phyloP scores from a whole-genome alignment of 2,888 invertebrate genomes.

The Ryuthela nishihirai region DNA sequence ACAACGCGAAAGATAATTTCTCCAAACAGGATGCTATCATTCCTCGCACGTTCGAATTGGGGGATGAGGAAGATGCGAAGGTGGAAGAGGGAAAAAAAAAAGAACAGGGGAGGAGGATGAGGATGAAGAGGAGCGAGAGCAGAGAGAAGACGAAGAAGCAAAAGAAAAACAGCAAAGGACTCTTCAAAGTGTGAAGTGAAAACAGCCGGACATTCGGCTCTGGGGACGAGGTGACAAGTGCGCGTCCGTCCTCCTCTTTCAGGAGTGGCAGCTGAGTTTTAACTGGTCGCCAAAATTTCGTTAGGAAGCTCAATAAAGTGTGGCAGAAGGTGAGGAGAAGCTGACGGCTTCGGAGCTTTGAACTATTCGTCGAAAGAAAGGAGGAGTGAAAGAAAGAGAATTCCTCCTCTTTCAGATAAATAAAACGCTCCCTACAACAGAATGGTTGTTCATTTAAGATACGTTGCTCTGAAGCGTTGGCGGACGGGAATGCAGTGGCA shows the following conservation, averaged over 20 bases:
- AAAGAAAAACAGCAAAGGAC: too few species aligned
- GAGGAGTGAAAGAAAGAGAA: too few species aligned
- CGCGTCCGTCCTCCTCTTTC: neutral
- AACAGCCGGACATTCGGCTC: conserved; percentile 4
- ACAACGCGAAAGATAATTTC: too few species aligned
- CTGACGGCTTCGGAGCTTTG: too few species aligned
- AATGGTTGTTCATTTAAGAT: too few species aligned
- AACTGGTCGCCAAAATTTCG: conserved; percentile 23
- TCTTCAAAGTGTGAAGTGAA: neutral
- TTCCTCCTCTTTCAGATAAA: too few species aligned
- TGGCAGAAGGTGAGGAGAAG: too few species aligned
- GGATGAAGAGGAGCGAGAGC: conserved; percentile 1
- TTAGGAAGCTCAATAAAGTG: conserved; percentile 13
- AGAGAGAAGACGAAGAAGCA: too few species aligned
- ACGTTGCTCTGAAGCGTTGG: too few species aligned
- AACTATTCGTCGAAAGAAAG: too few species aligned
- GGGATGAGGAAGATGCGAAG: neutral
- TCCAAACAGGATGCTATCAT: conserved; percentile 2
- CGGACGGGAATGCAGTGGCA: too few species aligned
- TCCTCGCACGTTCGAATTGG: conserved; percentile 21
- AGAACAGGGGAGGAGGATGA: conserved; percentile 3
- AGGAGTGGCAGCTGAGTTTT: neutral
- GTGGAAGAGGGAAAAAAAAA: neutral
- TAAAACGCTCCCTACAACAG: too few species aligned
- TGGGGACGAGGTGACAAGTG: neutral